Evolutionary conservation across 2,797 vertebrate genomes (phyloP), one percentile per base, ranked within the genome.

Genomic region (Urophycis tenuis): DNA sequence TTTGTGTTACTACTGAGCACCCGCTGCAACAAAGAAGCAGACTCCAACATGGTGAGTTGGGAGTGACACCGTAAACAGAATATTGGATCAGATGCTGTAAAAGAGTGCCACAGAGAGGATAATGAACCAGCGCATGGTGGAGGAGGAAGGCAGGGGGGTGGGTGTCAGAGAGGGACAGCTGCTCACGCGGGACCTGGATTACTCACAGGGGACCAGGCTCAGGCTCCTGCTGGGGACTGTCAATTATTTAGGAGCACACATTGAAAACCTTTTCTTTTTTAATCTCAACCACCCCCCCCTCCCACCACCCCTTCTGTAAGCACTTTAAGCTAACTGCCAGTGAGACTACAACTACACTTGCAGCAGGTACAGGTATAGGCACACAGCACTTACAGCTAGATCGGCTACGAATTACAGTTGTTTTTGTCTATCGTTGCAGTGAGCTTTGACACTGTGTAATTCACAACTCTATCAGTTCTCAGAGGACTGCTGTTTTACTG

Each of bases 191-290:
- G 80, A 53, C 83, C 86, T 81, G 77, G 83, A 79, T 80, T 76
- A 60, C 78, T 84, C 74, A 74, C 80, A 67, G 84, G 81, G 75
- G 81, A 78, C 60, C 73, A 5, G 17, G 41, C 77, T 78, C 77
- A 81, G 81, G 83, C 83, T 87, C 83, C 82, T 85, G 82, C 77
- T 74, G 81, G 79, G 74, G 71, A 76, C 76, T 80, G 76, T 91
- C 35, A 91, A 92, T 91, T 84, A 92, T 91, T 91, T 76, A 91
- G 39, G 71, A 84, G 80, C 53, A 84, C 83, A 73, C 79, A 83
- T 89, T 89, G 83, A 87, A 81, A 82, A 84, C 85, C 30, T 17
- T 78, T 29, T 78, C 45, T 30, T 17, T 69, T 25, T 32, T 19
- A 35, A 29, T 53, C 30, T 49, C 69, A 45, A 3, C 19, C 49